Evolutionary conservation across 30 jellyfish, hydroid and myxozoan genomes (phyloP).

Genomic region (Morbakka virulenta): DNA sequence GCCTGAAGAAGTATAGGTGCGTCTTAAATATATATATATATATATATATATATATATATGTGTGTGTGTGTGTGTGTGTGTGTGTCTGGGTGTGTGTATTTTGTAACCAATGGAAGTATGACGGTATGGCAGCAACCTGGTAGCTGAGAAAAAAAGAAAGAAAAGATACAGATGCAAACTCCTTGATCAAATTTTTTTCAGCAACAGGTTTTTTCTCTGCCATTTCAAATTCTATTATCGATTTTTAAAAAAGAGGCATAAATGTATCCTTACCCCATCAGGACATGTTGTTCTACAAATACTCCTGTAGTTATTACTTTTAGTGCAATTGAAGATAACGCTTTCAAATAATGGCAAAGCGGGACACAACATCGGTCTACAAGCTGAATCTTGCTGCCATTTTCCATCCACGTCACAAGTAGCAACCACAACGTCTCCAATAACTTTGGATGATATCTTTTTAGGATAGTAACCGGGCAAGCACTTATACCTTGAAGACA

Average conservation of each 20-base stretch:
- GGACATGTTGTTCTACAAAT: slow-evolving; percentile 70
- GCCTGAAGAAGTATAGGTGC: too few relatives aligned
- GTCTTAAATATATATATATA: too few relatives aligned
- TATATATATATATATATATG: too few relatives aligned
- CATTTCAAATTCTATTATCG: too few relatives aligned
- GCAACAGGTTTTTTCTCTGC: too few relatives aligned
- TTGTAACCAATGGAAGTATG: too few relatives aligned
- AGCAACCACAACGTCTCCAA: slow-evolving; percentile 42
- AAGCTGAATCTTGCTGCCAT: slow-evolving; percentile 74
- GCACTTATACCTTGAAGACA: slow-evolving; percentile 75
- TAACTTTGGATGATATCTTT: slow-evolving; percentile 12
- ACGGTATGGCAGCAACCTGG: too few relatives aligned
- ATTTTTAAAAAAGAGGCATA: background rate
- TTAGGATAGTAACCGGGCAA: slow-evolving; percentile 54
- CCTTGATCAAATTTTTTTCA: too few relatives aligned
- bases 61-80: too few relatives aligned
- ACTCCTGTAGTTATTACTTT: slow-evolving; percentile 63
- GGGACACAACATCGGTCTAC: slow-evolving; percentile 64
- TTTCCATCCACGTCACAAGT: slow-evolving; percentile 70
- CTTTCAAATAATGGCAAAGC: slow-evolving; percentile 21
- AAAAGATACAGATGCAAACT: too few relatives aligned
- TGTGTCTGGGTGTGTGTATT: too few relatives aligned
- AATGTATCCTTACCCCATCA: slow-evolving; percentile 25
- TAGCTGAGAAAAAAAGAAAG: too few relatives aligned
- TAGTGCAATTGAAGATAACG: slow-evolving; percentile 69